These are phyloP conservation scores for Drosophila athabasca DNA, from an alignment of 1,140 invertebrate genomes.

Conservation along the genomic window DNA sequence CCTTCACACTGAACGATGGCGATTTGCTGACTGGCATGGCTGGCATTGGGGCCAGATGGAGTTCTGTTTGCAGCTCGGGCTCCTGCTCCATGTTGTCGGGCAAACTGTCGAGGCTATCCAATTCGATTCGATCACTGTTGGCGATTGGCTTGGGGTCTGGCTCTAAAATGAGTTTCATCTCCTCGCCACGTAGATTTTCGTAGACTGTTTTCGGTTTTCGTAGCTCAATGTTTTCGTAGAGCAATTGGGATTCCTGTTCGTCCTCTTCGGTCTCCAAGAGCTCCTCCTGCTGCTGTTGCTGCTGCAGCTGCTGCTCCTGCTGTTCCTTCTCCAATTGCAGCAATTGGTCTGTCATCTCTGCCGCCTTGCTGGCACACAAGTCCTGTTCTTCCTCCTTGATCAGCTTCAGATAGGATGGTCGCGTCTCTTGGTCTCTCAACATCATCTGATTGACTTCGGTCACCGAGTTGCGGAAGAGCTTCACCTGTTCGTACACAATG, in stretches of 20 bases:
- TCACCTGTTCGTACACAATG: constrained; percentile 90
- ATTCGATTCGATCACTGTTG: constrained; percentile 64
- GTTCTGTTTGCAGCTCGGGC: too few relatives aligned
- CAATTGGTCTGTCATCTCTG: constrained; percentile 70
- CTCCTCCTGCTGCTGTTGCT: constrained; percentile 1
- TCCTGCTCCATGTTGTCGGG: constrained; percentile 64
- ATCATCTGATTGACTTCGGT: constrained; percentile 90
- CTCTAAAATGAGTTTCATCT: constrained; percentile 68
- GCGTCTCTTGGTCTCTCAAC: constrained; percentile 49
- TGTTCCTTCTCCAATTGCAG: constrained; percentile 59
- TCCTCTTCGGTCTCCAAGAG: constrained; percentile 19
- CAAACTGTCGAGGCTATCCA: constrained; percentile 79
- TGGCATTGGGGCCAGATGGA: too few relatives aligned
- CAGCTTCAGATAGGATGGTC: constrained; percentile 58
- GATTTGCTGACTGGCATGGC: constrained; percentile 55
- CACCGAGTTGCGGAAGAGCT: constrained; percentile 89
- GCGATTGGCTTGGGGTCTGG: constrained; percentile 9
- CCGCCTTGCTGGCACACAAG: constrained; percentile 65
- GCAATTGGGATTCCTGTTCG: constrained; percentile 39
- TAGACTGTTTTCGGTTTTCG: constrained; percentile 84
- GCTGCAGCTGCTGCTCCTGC: constrained; percentile 9
- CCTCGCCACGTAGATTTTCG: constrained; percentile 84
- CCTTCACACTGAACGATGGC: constrained; percentile 84
- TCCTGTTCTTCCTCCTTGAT: constrained; percentile 70
- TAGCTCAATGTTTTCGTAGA: constrained; percentile 83